These are phyloP conservation scores for Amphiduros pacificus DNA, from an alignment of 2,888 invertebrate species.

Conservation along the genomic window DNA sequence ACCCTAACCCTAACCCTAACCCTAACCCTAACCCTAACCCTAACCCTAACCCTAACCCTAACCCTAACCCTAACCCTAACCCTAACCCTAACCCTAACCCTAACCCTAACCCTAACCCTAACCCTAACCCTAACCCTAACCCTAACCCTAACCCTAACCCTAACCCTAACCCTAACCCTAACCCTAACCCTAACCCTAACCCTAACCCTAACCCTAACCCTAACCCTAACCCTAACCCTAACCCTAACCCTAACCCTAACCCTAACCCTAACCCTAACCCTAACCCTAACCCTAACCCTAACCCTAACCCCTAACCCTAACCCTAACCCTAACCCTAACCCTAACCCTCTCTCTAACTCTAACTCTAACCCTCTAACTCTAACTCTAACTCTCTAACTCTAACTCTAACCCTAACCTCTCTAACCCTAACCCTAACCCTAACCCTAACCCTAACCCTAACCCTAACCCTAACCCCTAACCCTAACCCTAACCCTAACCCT, in stretches of 20 bases:
- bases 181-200: slow-evolving; percentile 26
- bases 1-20: slow-evolving; percentile 24
- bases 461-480: slow-evolving; percentile 16
- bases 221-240: slow-evolving; percentile 22
- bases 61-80: slow-evolving; percentile 27
- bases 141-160: slow-evolving; percentile 23
- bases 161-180: slow-evolving; percentile 29
- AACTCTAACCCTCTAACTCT: slow-evolving; percentile 10
- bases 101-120: slow-evolving; percentile 25
- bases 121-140: slow-evolving; percentile 28
- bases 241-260: not conserved
- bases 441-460: slow-evolving; percentile 17
- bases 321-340: slow-evolving; percentile 16
- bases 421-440: slow-evolving; percentile 18
- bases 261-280: slow-evolving; percentile 8
- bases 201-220: slow-evolving; percentile 25
- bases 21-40: slow-evolving; percentile 23
- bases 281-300: slow-evolving; percentile 8
- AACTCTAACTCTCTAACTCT: slow-evolving; percentile 18
- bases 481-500: slow-evolving; percentile 25
- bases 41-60: slow-evolving; percentile 24
- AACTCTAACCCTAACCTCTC: slow-evolving; percentile 19
- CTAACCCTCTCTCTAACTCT: slow-evolving; percentile 14
- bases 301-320: slow-evolving; percentile 21
- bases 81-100: slow-evolving; percentile 24